Conservation (phyloP, 2,888 invertebrate species). For the Meghimatium bilineatum region DNA sequence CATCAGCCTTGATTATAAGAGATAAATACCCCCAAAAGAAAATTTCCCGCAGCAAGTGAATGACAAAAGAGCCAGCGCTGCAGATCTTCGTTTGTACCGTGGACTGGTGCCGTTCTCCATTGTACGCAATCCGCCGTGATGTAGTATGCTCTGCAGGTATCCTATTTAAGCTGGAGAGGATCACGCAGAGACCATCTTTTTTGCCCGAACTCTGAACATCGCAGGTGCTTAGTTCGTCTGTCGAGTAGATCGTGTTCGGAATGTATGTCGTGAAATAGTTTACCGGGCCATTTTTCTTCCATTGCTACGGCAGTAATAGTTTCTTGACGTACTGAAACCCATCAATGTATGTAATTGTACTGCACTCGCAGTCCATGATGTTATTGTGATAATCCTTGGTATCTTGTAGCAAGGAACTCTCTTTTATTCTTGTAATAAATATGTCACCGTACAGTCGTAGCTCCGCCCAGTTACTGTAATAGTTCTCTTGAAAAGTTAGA, state of each 20-base stretch:
- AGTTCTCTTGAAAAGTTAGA: too few species aligned
- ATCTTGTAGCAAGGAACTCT: not conserved
- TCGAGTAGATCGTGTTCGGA: not conserved
- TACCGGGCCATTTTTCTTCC: not conserved
- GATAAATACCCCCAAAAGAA: slow-evolving; percentile 22
- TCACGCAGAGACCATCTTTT: slow-evolving; percentile 3
- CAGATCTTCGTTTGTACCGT: not conserved
- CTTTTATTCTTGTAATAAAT: not conserved
- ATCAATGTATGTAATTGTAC: not conserved
- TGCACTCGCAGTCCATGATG: not conserved
- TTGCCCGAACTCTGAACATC: not conserved
- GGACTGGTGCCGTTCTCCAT: slow-evolving; percentile 2
- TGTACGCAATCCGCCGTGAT: slow-evolving; percentile 11
- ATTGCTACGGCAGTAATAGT: not conserved
- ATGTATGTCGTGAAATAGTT: not conserved
- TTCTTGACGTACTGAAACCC: not conserved
- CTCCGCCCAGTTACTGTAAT: not conserved
- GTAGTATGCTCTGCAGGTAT: slow-evolving; percentile 10
- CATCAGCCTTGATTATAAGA: slow-evolving; percentile 7
- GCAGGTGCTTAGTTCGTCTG: slow-evolving; percentile 1
- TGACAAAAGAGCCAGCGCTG: slow-evolving; percentile 22
- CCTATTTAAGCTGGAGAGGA: not conserved
- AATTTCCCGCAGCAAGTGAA: not conserved
- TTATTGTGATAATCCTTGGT: not conserved
- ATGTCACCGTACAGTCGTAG: not conserved